Base-by-base conservation (phyloP, 2,113 vertebrate genomes). In the Rhinoptilus africanus region DNA sequence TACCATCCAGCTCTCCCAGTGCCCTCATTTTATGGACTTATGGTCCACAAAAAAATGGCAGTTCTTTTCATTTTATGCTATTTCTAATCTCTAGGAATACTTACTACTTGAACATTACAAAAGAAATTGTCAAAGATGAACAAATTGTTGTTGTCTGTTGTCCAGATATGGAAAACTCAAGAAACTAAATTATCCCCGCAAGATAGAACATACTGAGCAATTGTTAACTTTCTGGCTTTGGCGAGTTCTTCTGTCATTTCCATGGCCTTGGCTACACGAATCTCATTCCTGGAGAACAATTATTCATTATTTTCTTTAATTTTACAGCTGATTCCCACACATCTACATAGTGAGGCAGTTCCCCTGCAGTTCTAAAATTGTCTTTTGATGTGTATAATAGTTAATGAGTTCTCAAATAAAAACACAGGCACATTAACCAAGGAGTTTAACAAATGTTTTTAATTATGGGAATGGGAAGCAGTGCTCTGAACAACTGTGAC, bases 391-490 rank as follows among this genome's bases (percentile, higher is more conserved):
- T 53, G 10, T 59, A 15, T 71, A 87, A 66, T 43, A 68, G 73
- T 89, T 93, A 96, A 94, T 94, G 69, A 92, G 34, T 89, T 92
- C 66, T 95, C 69, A 87, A 97, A 97, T 96, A 51, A 97, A 95
- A 96, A 71, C 51, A 71, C 56, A 76, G 50, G 19, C 35, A 72
- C n/a, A 66, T 93, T 97, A 96, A 88, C 87, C 74, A 83, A 60
- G 73, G 68, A 93, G 10, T 81, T 89, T 89, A 85, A 67, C 7
- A 4, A 73, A 66, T 76, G 51, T 53, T 97, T 96, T 94, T 95
- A 94, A 95, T 75, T 83, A 77, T 66, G 57, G 69, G 71, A 88
- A 90, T 48, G 72, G 77, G 43, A 56, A 43, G 12, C 8, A 32
- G 21, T 71, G 26, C 14, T 37, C 27, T 88, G 60, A 88, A 77